Percentiles rank a stretch among this genome's conserved stretches.
These are phyloP conservation scores for Pteronura brasiliensis DNA, from an alignment of 2,113 vertebrate genomes.

Conservation along the genomic window DNA sequence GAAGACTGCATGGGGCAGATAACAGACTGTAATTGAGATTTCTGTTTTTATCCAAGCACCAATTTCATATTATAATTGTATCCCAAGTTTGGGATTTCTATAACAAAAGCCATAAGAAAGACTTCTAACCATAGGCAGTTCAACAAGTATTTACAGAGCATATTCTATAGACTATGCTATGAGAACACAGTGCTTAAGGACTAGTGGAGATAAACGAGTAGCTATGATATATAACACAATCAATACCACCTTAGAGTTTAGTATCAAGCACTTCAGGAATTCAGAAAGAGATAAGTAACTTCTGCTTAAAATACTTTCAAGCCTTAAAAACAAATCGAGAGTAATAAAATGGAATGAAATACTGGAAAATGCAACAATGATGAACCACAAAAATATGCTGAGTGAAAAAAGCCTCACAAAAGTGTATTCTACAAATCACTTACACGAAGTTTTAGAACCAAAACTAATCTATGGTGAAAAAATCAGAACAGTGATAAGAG, in stretches of 20 bases:
- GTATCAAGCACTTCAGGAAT: not conserved
- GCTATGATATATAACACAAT: not conserved
- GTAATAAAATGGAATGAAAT: not conserved
- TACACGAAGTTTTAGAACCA: not conserved
- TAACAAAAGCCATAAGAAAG: slow-evolving; percentile 31
- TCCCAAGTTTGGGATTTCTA: not conserved
- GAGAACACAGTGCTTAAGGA: not conserved
- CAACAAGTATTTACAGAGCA: slow-evolving; percentile 11
- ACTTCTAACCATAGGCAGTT: not conserved
- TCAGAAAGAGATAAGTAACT: not conserved
- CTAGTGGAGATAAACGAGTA: not conserved
- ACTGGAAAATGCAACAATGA: not conserved
- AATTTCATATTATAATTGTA: not conserved
- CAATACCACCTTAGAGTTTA: not conserved
- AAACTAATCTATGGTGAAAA: not conserved
- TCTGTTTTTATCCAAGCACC: not conserved
- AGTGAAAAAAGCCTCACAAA: not conserved
- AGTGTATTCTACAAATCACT: not conserved
- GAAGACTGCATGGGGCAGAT: not conserved
- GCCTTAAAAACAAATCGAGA: slow-evolving; percentile 12
- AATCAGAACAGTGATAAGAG: not conserved
- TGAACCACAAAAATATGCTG: not conserved
- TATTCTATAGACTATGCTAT: not conserved
- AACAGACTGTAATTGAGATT: not conserved
- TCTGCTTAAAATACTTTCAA: not conserved